Base-by-base conservation (phyloP, 2,888 invertebrate genomes). In the Cloeon dipterum region DNA sequence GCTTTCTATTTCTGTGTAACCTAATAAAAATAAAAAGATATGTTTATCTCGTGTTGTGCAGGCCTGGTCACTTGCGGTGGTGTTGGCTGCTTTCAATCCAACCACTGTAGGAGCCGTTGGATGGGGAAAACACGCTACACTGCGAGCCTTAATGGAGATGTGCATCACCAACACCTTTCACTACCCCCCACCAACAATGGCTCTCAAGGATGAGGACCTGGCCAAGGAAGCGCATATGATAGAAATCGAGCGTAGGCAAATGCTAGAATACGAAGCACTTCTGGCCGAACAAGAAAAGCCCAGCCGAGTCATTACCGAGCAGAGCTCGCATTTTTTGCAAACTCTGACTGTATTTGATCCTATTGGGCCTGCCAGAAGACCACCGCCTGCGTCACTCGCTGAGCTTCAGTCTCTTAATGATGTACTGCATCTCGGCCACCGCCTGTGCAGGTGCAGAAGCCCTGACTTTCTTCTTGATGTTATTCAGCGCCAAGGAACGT, bases 21-120 rank as follows among this genome's bases (percentile, higher is more conserved):
- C n/a, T n/a, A n/a, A n/a, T n/a, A n/a, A n/a, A n/a, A n/a, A n/a
- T n/a, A n/a, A n/a, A n/a, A n/a, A n/a, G n/a, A n/a, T n/a, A n/a
- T n/a, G n/a, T n/a, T n/a, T n/a, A n/a, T n/a, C n/a, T n/a, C n/a
- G n/a, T n/a, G n/a, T n/a, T n/a, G n/a, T n/a, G n/a, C n/a, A n/a
- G n/a, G 78, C 79, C 16, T 93, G 93, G 91, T 62, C 71, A 26
- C 73, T 86, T 50, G 61, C 94, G 45, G 58, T 88, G 29, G 78
- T 91, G 58, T 60, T 94, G 43, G 76, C 83, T 13, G 88, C 93
- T 0, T 91, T 91, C 58, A 94, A 93, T 66, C 89, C 94, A 0
- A 61, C 69, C 1, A 70, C 73, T 11, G 81, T 91, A 58, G 93
- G 93, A 10, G 71, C 72, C 44, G 63, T 77, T 38, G 85, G 82